Base-by-base conservation (phyloP, 2,888 invertebrate genomes). In the Leucophenga montana region DNA sequence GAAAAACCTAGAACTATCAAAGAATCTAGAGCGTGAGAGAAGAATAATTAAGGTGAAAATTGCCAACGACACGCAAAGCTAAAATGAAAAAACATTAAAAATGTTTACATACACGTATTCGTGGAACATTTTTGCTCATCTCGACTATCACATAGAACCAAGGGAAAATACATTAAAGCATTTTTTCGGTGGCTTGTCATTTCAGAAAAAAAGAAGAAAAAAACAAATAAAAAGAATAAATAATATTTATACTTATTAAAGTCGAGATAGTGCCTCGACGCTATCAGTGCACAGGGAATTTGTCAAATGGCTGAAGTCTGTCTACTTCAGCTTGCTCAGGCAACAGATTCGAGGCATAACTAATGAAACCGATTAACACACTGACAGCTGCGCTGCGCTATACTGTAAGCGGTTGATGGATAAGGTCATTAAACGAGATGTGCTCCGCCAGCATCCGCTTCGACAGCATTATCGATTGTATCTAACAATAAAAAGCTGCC, bases 31-130 rank as follows among this genome's bases (percentile, higher is more conserved):
- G 39, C 39, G 39, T 39, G 9, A 39, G 61, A 53, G 50, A 71
- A 73, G 83, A 85, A 82, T 82, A 82, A 82, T 82, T 82, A 82
- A 85, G 82, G 80, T 82, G 84, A 82, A 82, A 82, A 82, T 82
- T 83, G 82, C 82, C 82, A 77, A 80, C 79, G 83, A 80, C 82
- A 82, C 82, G 82, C 82, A 76, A 81, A 76, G 67, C 53, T 66
- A 20, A 68, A 67, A 57, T 67, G 71, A 70, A 71, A n/a, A 65
- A 67, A 46, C 39, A 33, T 18, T n/a, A 50, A 18, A 50, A 50
- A 50, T 50, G n/a, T n/a, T 50, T 50, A n/a, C 16, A 16, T n/a
- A 50, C 14, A 31, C 1, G 54, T 11, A 50, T 33, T 59, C 1
- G 54, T 11, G 9, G 14, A 59, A 59, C 31, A 59, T 59, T 59